Conservation (phyloP, 2,113 vertebrate genomes). For the Ardeotis arabs region DNA sequence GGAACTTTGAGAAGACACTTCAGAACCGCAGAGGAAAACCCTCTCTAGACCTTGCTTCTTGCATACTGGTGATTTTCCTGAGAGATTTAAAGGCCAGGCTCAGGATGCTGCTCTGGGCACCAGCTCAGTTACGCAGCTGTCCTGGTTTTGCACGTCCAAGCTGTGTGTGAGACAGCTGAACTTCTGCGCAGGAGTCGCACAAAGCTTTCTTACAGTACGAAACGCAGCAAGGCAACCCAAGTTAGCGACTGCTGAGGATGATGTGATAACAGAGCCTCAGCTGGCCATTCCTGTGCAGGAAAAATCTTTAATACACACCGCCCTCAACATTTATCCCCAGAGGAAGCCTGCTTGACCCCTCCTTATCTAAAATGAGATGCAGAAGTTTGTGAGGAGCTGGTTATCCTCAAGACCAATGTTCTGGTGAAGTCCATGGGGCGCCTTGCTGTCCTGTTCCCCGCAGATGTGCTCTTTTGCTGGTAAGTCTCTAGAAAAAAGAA, state of each 20-base stretch:
- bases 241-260: not conserved
- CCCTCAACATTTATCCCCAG: not conserved
- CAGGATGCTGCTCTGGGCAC: not conserved
- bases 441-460: not conserved
- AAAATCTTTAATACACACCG: not conserved
- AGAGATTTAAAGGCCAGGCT: not conserved
- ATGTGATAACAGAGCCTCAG: not conserved
- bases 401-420: not conserved
- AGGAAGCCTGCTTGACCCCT: not conserved
- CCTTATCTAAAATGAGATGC: not conserved
- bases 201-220: not conserved
- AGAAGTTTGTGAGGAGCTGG: not conserved
- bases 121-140: conserved; percentile 47
- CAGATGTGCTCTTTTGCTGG: not conserved
- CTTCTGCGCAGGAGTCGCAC: conserved; percentile 12
- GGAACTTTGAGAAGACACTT: not conserved
- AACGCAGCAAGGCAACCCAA: not conserved
- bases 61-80: accelerated
- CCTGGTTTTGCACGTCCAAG: not conserved
- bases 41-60: not conserved
- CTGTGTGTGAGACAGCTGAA: conserved; percentile 46
- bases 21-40: not conserved
- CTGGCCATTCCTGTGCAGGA: not conserved
- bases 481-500: not conserved
- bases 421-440: not conserved